Conservation (phyloP, 2,113 vertebrate species). For the Proteles cristata region DNA sequence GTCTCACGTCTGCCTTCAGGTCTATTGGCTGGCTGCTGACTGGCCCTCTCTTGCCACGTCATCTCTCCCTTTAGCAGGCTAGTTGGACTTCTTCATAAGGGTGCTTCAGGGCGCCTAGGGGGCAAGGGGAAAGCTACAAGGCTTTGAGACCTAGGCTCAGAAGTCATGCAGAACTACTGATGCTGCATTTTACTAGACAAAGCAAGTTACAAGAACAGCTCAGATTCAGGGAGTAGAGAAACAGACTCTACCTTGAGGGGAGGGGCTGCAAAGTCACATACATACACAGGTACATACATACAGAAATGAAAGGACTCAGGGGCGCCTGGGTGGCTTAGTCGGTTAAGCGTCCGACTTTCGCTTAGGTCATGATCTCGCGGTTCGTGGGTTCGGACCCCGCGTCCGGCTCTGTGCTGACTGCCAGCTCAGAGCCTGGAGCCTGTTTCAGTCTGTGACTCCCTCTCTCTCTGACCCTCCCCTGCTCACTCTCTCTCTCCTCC, state of each 20-base stretch:
- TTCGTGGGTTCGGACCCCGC: too few relatives aligned
- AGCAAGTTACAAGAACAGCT: slow-evolving; percentile 25
- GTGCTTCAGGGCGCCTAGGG: not conserved
- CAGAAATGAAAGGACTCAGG: slow-evolving; percentile 48
- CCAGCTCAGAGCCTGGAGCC: too few relatives aligned
- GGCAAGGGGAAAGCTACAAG: slow-evolving; percentile 11
- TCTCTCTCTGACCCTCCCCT: too few relatives aligned
- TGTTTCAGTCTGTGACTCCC: too few relatives aligned
- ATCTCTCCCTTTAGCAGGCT: slow-evolving; percentile 8
- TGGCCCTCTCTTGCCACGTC: not conserved
- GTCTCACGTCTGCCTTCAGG: not conserved
- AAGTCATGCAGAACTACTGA: slow-evolving; percentile 4
- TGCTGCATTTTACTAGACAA: slow-evolving; percentile 23
- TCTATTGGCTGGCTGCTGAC: slow-evolving; percentile 8
- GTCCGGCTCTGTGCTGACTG: too few relatives aligned
- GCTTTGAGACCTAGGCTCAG: slow-evolving; percentile 43
- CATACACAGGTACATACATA: not conserved
- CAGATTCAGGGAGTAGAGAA: slow-evolving; percentile 35
- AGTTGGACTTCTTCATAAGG: not conserved
- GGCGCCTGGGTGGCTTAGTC: too few relatives aligned
- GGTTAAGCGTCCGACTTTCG: too few relatives aligned
- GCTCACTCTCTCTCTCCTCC: too few relatives aligned
- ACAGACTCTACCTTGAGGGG: not conserved
- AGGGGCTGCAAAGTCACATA: slow-evolving; percentile 5
- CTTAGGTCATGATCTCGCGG: too few relatives aligned